These are phyloP conservation scores for Gadus macrocephalus DNA, from an alignment of 2,113 vertebrate species.

Conservation along the genomic window DNA sequence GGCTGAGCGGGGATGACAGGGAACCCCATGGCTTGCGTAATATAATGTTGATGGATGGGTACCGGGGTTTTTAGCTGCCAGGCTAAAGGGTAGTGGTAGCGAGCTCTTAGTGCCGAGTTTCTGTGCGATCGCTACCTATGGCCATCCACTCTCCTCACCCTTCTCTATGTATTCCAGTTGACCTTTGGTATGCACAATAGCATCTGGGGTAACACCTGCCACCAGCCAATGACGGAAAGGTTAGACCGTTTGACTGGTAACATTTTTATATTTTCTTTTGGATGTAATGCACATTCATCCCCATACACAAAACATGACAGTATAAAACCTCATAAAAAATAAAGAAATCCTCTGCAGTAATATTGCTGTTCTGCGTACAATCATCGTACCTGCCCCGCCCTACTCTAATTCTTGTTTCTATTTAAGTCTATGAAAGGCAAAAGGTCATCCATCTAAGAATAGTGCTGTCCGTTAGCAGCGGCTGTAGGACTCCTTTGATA, in stretches of 20 bases:
- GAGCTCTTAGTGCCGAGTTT: no score
- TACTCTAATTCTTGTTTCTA: slow-evolving; percentile 25
- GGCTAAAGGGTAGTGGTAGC: no score
- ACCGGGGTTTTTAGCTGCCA: no score
- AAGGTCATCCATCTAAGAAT: slow-evolving; percentile 56
- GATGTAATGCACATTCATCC: no score
- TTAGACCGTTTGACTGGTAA: no score
- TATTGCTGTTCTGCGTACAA: not conserved
- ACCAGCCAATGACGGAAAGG: no score
- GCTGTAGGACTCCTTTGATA: slow-evolving; percentile 48
- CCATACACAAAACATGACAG: no score
- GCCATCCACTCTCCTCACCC: slow-evolving; percentile 2
- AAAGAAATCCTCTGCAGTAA: no score
- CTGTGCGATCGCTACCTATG: no score
- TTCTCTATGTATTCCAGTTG: slow-evolving; percentile 6
- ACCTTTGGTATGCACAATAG: not conserved
- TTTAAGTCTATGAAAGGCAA: slow-evolving; percentile 45
- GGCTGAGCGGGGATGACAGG: not conserved
- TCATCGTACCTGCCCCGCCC: not conserved
- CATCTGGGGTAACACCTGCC: no score
- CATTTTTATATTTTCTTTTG: no score
- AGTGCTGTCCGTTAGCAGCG: slow-evolving; percentile 51
- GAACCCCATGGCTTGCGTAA: not conserved
- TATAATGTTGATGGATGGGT: not conserved
- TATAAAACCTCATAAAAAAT: no score